Conservation (phyloP, 2,888 invertebrate species). For the Thera obeliscata region DNA sequence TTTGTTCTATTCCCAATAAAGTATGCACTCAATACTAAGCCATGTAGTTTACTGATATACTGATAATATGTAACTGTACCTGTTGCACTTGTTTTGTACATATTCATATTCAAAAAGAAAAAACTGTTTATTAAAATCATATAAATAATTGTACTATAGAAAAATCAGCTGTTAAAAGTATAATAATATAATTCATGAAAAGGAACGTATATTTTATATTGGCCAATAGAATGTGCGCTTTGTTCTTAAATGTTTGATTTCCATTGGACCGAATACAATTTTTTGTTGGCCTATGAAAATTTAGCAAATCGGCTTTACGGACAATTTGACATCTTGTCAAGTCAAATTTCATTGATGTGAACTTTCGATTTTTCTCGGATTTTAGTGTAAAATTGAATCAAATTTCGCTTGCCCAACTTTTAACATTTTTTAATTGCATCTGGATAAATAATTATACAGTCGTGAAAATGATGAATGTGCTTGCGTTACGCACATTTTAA, state of each 20-base stretch:
- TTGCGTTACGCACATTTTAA: conserved; percentile 49
- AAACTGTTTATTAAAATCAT: not conserved
- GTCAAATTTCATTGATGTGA: conserved; percentile 54
- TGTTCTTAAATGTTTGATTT: conserved; percentile 66
- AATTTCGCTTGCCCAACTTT: conserved; percentile 54
- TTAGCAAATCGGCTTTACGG: conserved; percentile 8
- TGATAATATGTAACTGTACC: too few species aligned
- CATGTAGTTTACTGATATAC: too few species aligned
- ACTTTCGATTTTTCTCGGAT: conserved; percentile 43
- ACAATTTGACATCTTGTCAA: conserved; percentile 49
- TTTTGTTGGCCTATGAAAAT: conserved; percentile 2
- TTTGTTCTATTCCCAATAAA: too few species aligned
- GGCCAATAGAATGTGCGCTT: conserved; percentile 44
- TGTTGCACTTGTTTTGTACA: too few species aligned
- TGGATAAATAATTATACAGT: conserved; percentile 47
- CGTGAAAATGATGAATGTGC: conserved; percentile 54
- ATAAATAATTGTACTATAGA: not conserved
- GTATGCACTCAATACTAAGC: too few species aligned
- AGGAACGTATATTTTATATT: conserved; percentile 43
- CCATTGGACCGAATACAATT: conserved; percentile 57
- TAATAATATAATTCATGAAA: not conserved
- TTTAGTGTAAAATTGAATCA: conserved; percentile 54
- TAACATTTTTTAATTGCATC: conserved; percentile 49
- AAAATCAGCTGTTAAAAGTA: not conserved
- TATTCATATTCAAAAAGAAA: too few species aligned